Evolutionary conservation across 2,888 invertebrate genomes (phyloP), one percentile per base, ranked within the genome.

Genomic region (Sphecodes monilicornis): DNA sequence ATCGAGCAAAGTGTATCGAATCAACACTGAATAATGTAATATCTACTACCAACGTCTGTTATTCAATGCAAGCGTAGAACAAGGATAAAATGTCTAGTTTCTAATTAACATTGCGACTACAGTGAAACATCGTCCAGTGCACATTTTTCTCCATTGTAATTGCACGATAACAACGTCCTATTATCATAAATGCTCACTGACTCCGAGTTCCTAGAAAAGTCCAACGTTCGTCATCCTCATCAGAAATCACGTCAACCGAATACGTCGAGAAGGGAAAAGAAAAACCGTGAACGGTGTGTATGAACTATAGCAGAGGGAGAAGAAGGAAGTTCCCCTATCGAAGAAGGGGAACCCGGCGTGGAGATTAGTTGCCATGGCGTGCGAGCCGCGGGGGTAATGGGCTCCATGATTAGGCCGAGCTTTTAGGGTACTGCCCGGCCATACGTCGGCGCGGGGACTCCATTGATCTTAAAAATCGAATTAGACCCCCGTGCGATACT

Each of bases 331-430:
- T 29, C 36, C 72, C 72, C 50, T 54, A 50, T n/a, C 11, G 54
- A 36, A 3, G 3, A 16, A 54, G 4, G 66, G 64, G 64, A 43
- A 66, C 26, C 26, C 1, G 18, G 36, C 41, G 43, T 13, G 39
- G 86, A 88, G 86, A 88, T 85, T 87, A 88, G 85, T 88, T 87
- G 86, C 79, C 86, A 85, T 81, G 81, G 88, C 75, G 78, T 70
- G 73, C 68, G 50, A 77, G 84, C 78, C 76, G 54, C 66, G 54
- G 74, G 76, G 73, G 76, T 57, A 80, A 76, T 76, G 50, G 85
- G 76, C 69, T 76, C 80, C 84, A 50, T 86, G 86, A 87, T 87
- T 86, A 85, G 80, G 41, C 60, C 74, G 73, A 85, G 84, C 84
- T 86, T 85, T 85, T 77, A 84, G 84, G 78, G 76, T 73, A 80